Evolutionary conservation across 2,797 vertebrate genomes (phyloP), one percentile per base, ranked within the genome.

Genomic region (Sandelia bainsii): DNA sequence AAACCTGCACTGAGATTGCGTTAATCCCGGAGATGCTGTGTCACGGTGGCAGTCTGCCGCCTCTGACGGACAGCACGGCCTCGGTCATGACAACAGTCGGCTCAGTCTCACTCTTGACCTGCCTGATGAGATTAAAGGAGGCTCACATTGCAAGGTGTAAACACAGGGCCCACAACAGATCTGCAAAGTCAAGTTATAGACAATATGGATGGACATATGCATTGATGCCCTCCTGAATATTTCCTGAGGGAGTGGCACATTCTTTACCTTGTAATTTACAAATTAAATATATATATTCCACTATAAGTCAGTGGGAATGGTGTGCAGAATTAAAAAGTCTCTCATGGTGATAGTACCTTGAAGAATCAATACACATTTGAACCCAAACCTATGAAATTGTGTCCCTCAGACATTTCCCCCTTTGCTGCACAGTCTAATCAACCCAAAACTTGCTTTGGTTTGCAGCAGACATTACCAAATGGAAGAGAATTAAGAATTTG

Each of bases 381-480:
- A 65, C 42, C 54, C 53, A 65, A 65, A 74, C 16, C 40, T 57
- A 40, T 65, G 5, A 58, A 52, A 60, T 54, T 53, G 23, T 40
- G 62, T 34, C 20, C 46, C 29, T 52, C 23, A 81, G 42, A 68
- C 57, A 69, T 75, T 62, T 60, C 46, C 49, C n/a, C 42, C 45
- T 56, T 58, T 39, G 60, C 50, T 52, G 44, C 53, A 69, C 50
- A 62, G 42, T 65, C 56, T 80, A 72, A 83, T 79, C 66, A 67
- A 74, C 60, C 60, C 56, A 82, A 79, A 81, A 59, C 64, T 68
- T 77, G 62, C 62, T 63, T 77, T 75, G 75, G 82, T 87, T 84
- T 75, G 64, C 56, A 64, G 68, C 73, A 86, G 89, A 91, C 83
- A 84, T 90, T 84, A 90, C 83, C 65, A 71, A 88, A 82, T 82